A percentile compares a stretch with the other conserved stretches of the same genome.
Conservation (phyloP, 2,113 vertebrate species). For the Indri indri region DNA sequence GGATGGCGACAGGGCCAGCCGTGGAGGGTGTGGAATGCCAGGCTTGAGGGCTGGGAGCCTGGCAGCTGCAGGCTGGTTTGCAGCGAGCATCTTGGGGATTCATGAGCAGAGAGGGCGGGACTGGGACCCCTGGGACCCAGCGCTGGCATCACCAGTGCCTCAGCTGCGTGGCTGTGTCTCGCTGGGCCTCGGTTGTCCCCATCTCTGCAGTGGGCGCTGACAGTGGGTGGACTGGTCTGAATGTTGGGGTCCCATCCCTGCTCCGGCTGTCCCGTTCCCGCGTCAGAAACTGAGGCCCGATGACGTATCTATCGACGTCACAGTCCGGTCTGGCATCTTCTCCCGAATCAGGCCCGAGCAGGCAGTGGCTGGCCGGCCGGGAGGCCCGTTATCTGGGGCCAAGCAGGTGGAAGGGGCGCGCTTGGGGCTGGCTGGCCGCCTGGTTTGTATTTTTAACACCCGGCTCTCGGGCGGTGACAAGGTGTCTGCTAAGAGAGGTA, state of each 20-base stretch:
- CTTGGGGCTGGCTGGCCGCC: conserved; percentile 69
- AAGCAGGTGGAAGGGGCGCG: conserved; percentile 76
- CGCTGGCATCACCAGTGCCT: background rate
- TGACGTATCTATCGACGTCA: background rate
- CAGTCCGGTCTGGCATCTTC: background rate
- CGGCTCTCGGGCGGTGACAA: conserved; percentile 94
- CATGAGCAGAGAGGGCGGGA: too few species aligned
- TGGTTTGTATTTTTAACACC: conserved; percentile 94
- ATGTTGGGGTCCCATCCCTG: too few species aligned
- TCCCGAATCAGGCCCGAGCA: background rate
- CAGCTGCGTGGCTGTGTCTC: accelerated
- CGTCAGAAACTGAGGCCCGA: accelerated
- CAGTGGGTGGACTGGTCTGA: background rate
- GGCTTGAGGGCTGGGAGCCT: background rate
- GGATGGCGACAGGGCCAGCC: background rate
- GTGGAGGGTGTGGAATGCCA: accelerated
- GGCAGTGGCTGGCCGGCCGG: background rate
- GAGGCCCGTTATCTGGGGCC: background rate
- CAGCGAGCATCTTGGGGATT: background rate
- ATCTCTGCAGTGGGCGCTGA: background rate
- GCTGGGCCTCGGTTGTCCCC: background rate
- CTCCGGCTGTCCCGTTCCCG: background rate
- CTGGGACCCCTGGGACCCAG: too few species aligned
- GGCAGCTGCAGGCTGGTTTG: background rate
- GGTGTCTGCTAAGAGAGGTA: conserved; percentile 95